Percentiles rank a stretch among this genome's conserved stretches.
These are phyloP conservation scores for Parthenolecanium corni DNA, from an alignment of 2,888 invertebrate genomes.

Conservation along the genomic window DNA sequence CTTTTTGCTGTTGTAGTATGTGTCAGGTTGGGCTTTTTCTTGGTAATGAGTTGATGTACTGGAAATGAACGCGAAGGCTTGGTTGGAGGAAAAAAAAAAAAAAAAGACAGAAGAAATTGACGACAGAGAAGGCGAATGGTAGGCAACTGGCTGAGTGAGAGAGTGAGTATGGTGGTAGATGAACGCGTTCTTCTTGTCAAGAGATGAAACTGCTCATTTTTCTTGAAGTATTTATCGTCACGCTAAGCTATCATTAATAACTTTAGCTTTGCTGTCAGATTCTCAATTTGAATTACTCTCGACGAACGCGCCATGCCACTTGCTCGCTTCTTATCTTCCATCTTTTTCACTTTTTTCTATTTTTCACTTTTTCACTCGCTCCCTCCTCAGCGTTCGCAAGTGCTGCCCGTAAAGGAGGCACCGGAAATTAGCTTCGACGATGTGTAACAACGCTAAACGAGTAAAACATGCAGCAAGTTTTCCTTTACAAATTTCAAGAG, in stretches of 20 bases:
- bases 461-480: too few relatives aligned
- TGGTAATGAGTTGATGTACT: conserved; percentile 20
- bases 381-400: too few relatives aligned
- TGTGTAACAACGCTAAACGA: too few relatives aligned
- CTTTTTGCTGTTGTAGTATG: too few relatives aligned
- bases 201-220: conserved; percentile 27
- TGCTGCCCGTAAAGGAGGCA: too few relatives aligned
- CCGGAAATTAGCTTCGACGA: too few relatives aligned
- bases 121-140: background rate
- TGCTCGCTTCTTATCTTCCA: too few relatives aligned
- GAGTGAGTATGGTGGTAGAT: background rate
- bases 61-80: conserved; percentile 7
- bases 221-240: conserved; percentile 27
- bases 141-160: too few relatives aligned
- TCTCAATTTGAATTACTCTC: background rate
- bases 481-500: too few relatives aligned
- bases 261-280: conserved; percentile 13
- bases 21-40: background rate
- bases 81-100: background rate
- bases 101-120: background rate
- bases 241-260: conserved; percentile 28
- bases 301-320: too few relatives aligned
- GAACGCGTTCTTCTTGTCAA: conserved; percentile 17
- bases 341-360: too few relatives aligned
- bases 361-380: too few relatives aligned